Base-by-base conservation (phyloP, 2,888 invertebrate genomes). In the Acleris literana region DNA sequence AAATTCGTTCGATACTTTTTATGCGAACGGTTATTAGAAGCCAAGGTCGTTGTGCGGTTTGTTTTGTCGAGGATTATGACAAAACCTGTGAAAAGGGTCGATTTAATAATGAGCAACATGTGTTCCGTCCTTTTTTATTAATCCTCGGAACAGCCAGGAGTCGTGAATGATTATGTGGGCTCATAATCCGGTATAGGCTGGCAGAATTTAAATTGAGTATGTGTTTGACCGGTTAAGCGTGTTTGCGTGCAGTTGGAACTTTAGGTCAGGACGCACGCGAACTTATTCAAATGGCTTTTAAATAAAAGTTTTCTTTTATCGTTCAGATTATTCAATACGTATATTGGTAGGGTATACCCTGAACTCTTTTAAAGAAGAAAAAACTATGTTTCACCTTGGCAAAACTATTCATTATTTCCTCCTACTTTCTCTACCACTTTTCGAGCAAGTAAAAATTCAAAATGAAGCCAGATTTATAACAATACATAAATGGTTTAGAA, bases 31-130 rank as follows among this genome's bases (percentile, higher is more conserved):
- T 73, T 74, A 74, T 79, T 76, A 76, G 70, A 70, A 64, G 46
- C 67, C 82, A 84, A 86, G 86, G 86, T 51, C 79, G 72, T 56
- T 53, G 52, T 78, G 87, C 72, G 89, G 88, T 87, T 86, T 84
- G 83, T 83, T 86, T 83, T 82, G 70, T 76, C 60, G 49, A 68
- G 70, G 76, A 74, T 76, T 79, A 80, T 76, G 74, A 72, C 69
- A 74, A 71, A 74, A 73, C 71, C 71, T 68, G 74, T 84, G 85
- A 85, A 81, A 83, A 83, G 81, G 84, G 84, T 81, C 82, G 71
- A 76, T 80, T 79, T 75, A 71, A 76, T 72, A 72, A 69, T 68
- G 64, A 70, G 70, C 44, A 71, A 75, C 75, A 74, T 75, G 76
- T 72, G 74, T 79, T 80, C 78, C 75, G 44, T 64, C 71, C 70